phyloP scores from a whole-genome alignment of 2,797 vertebrate genomes.

The Mycteria americana region DNA sequence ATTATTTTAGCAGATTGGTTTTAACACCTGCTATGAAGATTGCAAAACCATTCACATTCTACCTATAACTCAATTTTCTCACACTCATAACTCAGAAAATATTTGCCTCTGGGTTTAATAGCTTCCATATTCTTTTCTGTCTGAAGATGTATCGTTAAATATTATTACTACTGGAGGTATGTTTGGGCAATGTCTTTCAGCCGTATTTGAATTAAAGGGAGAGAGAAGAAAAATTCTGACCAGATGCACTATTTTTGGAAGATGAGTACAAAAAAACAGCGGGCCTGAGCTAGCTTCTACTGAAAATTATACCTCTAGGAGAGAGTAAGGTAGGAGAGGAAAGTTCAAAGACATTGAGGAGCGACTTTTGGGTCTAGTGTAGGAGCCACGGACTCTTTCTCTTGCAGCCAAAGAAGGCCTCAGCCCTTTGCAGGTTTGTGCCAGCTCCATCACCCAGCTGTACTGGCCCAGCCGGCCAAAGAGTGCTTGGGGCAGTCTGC shows the following conservation, averaged over 20 bases:
- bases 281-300: not conserved
- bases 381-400: not conserved
- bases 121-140: slow-evolving; percentile 41
- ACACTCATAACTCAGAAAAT: slow-evolving; percentile 37
- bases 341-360: not conserved
- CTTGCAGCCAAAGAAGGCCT: not conserved
- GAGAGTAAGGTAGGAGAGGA: not conserved
- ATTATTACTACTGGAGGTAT: slow-evolving; percentile 40
- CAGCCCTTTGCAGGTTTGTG: not conserved
- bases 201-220: not conserved
- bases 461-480: not conserved
- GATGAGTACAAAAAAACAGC: not conserved
- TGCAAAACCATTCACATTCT: slow-evolving; percentile 45
- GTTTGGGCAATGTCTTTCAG: slow-evolving; percentile 16
- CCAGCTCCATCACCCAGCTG: not conserved
- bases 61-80: slow-evolving; percentile 32
- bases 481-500: not conserved
- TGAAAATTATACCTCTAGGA: not conserved
- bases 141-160: slow-evolving; percentile 27
- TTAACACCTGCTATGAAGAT: slow-evolving; percentile 39
- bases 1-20: slow-evolving; percentile 30
- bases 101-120: slow-evolving; percentile 51
- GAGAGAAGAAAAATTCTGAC: slow-evolving; percentile 4
- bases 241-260: not conserved
- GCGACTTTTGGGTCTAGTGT: not conserved